Evolutionary conservation across 1,140 invertebrate species (phyloP).

Genomic region (Chlorops oryzae): DNA sequence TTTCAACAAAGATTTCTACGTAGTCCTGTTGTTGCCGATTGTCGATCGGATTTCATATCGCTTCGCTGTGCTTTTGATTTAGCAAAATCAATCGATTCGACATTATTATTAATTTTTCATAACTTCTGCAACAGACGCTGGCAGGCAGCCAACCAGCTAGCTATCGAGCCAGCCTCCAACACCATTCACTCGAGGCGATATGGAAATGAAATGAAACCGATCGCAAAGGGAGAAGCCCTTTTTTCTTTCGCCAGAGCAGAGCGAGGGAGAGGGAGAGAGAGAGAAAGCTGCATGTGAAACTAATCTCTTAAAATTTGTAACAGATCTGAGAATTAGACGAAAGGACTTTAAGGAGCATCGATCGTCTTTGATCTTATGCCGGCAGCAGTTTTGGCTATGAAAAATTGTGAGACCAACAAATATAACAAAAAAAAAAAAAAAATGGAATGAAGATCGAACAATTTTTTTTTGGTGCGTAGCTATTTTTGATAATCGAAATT

Average conservation of each 20-base stretch:
- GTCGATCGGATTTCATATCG: too few species aligned
- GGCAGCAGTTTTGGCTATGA: background rate
- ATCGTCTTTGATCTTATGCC: constrained; percentile 9
- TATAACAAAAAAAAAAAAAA: background rate
- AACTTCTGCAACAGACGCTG: constrained; percentile 34
- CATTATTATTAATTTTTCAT: constrained; percentile 49
- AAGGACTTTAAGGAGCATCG: too few species aligned
- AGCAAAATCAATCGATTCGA: constrained; percentile 46
- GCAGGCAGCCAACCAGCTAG: background rate
- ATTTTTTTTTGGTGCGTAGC: too few species aligned
- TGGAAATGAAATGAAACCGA: constrained; percentile 23
- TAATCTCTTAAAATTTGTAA: constrained; percentile 37
- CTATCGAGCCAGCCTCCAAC: background rate
- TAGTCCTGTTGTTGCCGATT: too few species aligned
- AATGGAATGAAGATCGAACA: too few species aligned
- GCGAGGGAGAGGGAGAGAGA: constrained; percentile 6
- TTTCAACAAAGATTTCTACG: too few species aligned
- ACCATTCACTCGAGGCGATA: constrained; percentile 27
- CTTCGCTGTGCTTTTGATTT: too few species aligned
- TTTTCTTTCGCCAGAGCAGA: background rate
- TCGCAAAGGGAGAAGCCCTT: background rate
- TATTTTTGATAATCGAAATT: too few species aligned
- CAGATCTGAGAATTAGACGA: constrained; percentile 8
- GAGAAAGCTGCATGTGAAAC: constrained; percentile 35
- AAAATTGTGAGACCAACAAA: background rate